phyloP scores from a whole-genome alignment of 2,113 vertebrate species.

The Poeciliopsis prolifica region DNA sequence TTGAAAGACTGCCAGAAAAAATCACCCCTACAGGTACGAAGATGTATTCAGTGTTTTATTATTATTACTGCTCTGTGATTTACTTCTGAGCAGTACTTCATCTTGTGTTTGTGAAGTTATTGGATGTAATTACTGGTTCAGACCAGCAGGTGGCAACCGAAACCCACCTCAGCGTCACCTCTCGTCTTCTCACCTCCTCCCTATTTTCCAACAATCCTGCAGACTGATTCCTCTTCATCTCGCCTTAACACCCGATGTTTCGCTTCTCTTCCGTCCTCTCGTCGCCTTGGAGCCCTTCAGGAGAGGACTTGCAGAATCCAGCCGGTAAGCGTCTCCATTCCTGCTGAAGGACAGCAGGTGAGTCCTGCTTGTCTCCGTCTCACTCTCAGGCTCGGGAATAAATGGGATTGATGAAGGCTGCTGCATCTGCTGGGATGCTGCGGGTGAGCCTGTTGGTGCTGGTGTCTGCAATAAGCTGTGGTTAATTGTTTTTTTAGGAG shows the following conservation, averaged over 20 bases:
- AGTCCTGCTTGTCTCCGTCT: not conserved
- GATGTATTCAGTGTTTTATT: too few relatives aligned
- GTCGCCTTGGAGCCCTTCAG: not conserved
- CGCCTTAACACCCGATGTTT: constrained; percentile 11
- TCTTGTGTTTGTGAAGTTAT: not conserved
- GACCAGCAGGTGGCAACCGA: constrained; percentile 58
- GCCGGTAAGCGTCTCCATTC: constrained; percentile 44
- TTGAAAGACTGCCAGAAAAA: too few relatives aligned
- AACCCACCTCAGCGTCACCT: constrained; percentile 23
- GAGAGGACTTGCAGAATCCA: constrained; percentile 3
- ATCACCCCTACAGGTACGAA: too few relatives aligned
- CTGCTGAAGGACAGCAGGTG: not conserved
- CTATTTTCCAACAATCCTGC: constrained; percentile 56
- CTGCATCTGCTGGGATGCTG: constrained; percentile 42
- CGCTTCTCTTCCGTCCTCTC: constrained; percentile 13
- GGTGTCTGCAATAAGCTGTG: not conserved
- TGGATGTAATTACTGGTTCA: accelerated
- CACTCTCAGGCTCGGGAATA: constrained; percentile 1
- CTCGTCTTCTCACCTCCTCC: constrained; percentile 30
- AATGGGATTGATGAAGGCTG: constrained; percentile 29
- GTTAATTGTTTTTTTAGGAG: not conserved
- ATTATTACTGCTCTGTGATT: too few relatives aligned
- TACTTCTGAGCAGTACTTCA: too few relatives aligned
- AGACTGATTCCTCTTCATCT: constrained; percentile 29
- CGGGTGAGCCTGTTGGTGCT: constrained; percentile 17